Percentiles rank a stretch among this genome's conserved stretches.
Evolutionary conservation across 1,140 invertebrate genomes (phyloP).

Genomic region (Manduca sexta): DNA sequence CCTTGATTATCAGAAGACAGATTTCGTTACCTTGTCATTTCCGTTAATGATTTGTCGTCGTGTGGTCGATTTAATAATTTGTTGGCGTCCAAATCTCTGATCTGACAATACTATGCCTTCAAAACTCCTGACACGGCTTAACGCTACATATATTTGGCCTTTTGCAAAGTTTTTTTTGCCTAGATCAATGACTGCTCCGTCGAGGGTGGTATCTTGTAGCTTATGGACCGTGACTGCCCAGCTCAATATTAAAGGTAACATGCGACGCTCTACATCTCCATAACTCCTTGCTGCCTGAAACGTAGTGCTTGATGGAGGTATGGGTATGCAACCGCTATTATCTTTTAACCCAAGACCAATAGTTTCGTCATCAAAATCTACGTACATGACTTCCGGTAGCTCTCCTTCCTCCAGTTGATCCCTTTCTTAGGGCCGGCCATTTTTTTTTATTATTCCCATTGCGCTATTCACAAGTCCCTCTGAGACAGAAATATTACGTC

Average conservation of each 20-base stretch:
- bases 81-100: not conserved
- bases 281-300: conserved; percentile 4
- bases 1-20: too few relatives aligned
- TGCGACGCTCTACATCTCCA: conserved; percentile 37
- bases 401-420: not conserved
- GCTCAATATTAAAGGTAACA: conserved; percentile 46
- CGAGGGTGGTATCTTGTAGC: conserved; percentile 44
- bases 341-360: conserved; percentile 4
- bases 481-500: not conserved
- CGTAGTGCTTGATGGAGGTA: not conserved
- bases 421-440: not conserved
- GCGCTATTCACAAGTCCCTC: not conserved
- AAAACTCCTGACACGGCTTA: too few relatives aligned
- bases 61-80: too few relatives aligned
- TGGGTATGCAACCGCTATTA: not conserved
- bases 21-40: too few relatives aligned
- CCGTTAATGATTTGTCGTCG: too few relatives aligned
- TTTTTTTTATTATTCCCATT: not conserved
- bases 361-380: conserved; percentile 22
- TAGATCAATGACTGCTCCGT: conserved; percentile 42
- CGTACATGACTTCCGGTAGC: not conserved
- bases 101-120: not conserved
- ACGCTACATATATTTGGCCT: not conserved
- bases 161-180: conserved; percentile 13
- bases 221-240: conserved; percentile 51